Base-by-base conservation (phyloP, 2,113 vertebrate species). In the Theropithecus gelada region DNA sequence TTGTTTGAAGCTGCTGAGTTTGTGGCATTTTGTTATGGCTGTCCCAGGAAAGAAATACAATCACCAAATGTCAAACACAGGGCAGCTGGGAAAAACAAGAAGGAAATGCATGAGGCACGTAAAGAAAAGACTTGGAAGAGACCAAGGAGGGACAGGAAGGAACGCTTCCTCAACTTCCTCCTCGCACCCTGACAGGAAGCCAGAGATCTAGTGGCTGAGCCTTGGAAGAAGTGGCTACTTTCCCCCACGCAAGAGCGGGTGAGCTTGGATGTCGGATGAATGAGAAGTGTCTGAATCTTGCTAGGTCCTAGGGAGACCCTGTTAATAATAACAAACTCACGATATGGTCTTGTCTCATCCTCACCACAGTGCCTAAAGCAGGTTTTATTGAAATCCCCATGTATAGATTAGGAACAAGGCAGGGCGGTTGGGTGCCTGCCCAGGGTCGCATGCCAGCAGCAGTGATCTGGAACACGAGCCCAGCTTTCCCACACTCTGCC, bases 181-280 rank as follows among this genome's bases (percentile, higher is more conserved):
- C 90, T 93, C 86, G 17, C 6, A 2, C 75, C 32, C 0, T 4
- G 32, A 68, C 90, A 57, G 96, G 88, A 96, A 88, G 40, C 59
- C 2, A 0, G 0, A 66, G 68, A 90, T 23, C 76, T 5, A 6
- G 73, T 2, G 35, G 72, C 88, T 16, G 18, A 48, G 48, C 38
- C 43, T 43, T 1, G 25, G 23, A 23, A 3, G 52, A 32, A 0
- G 43, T 2, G 0, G 11, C 27, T 7, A 2, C 52, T 23, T 12
- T 40, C 32, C 30, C 40, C 72, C 48, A 0, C 16, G 66, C 73
- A 4, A 20, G 35, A 18, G 27, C 0, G 6, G 0, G 11, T 14
- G 50, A 25, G 25, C n/a, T 30, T 12, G 52, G 55, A 35, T 7
- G n/a, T 5, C 4, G 1, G 76, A 27, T 14, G 35, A 10, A 14